Evolutionary conservation across 2,888 invertebrate species (phyloP), one percentile per base, ranked within the genome.

Genomic region (Calameuta pallipes): DNA sequence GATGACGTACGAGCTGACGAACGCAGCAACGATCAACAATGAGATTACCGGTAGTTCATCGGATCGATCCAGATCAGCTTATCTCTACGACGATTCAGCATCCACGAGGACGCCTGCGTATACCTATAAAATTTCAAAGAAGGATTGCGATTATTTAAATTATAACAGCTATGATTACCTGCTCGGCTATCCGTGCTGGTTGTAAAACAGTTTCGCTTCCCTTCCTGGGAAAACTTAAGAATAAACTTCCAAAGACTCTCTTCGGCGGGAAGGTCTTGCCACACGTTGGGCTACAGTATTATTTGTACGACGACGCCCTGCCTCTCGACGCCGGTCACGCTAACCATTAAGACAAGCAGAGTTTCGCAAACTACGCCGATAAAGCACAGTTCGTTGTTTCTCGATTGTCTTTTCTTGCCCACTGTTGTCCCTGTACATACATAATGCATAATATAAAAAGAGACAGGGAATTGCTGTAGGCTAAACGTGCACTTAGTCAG

Each of bases 91-190:
- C 6, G 31, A 71, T 3, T 74, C 36, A 34, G 3, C 12, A 13
- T 34, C 3, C n/a, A 13, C 13, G 36, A 33, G 31, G 36, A 6
- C 23, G 36, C n/a, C 31, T 36, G 56, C 9, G 56, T 56, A 56
- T 3, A 1, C 23, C 9, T 56, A 56, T 56, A 23, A 9, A 56
- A 23, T 56, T 56, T 23, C 9, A 23, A 23, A 23, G 37, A 3
- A n/a, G 30, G 37, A 74, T 35, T 74, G 74, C 13, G 30, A 74
- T 36, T 74, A 36, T 74, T 74, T 74, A 74, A 74, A 74, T 74
- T 35, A 74, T 23, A 34, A n/a, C 37, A 30, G 37, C 74, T 13
- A 30, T 15, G 34, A 36, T 37, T n/a, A 74, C 37, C 37, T 30
- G 23, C 1, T 23, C 23, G 9, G 9, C 23, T 36, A 36, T 74